Conservation (phyloP, 2,797 vertebrate species). For the Peromyscus melanophrys region DNA sequence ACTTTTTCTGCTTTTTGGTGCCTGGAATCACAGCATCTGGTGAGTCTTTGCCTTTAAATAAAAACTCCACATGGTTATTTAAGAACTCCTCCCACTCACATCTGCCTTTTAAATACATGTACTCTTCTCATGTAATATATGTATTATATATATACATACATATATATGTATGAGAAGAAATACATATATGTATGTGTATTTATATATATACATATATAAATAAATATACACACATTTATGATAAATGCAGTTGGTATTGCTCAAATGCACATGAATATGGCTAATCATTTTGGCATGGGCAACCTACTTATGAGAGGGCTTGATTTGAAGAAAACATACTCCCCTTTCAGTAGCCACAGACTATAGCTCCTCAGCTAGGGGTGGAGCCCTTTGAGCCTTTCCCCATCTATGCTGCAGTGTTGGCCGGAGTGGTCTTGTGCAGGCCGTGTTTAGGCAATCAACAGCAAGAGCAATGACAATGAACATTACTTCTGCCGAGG, state of each 20-base stretch:
- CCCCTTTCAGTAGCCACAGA: neutral
- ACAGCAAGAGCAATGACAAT: neutral
- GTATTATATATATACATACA: neutral
- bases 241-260: neutral
- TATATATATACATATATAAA: too few species aligned
- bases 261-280: neutral
- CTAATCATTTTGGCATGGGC: neutral
- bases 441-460: neutral
- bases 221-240: neutral
- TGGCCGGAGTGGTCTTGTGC: neutral
- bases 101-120: neutral
- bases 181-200: neutral
- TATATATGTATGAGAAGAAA: neutral
- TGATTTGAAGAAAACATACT: neutral
- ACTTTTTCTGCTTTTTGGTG: slow-evolving; percentile 76
- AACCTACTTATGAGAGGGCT: neutral
- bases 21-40: slow-evolving; percentile 65
- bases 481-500: neutral
- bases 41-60: slow-evolving; percentile 86
- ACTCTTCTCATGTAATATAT: neutral
- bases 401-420: neutral
- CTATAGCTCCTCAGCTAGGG: neutral
- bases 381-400: neutral
- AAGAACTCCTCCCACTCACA: neutral
- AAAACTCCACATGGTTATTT: slow-evolving; percentile 86